These are phyloP conservation scores for Ectobius pallidus DNA, from an alignment of 2,888 invertebrate genomes.

Conservation along the genomic window DNA sequence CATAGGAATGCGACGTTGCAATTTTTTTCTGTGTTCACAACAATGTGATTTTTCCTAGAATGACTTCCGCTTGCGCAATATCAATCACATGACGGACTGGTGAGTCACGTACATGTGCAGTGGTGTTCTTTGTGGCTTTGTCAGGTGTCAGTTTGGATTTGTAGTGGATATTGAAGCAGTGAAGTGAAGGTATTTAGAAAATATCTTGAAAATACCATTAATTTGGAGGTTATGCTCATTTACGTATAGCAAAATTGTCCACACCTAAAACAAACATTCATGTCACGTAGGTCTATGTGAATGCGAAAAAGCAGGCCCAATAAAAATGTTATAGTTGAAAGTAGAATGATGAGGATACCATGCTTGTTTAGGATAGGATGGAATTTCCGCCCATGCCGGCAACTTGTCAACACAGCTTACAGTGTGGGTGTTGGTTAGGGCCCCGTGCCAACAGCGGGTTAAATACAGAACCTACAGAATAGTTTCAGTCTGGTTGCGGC, in stretches of 20 bases:
- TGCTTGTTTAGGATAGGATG: background rate
- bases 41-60: background rate
- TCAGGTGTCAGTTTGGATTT: background rate
- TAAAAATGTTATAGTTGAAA: background rate
- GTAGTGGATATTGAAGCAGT: background rate
- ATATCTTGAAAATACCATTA: background rate
- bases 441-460: background rate
- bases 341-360: background rate
- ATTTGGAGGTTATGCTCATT: background rate
- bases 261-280: background rate
- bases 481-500: conserved; percentile 18
- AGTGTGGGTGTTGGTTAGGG: conserved; percentile 15
- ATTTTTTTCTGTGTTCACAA: background rate
- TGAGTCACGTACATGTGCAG: conserved; percentile 4
- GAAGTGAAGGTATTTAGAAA: background rate
- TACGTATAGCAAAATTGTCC: background rate
- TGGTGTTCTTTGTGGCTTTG: conserved; percentile 12
- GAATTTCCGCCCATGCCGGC: background rate
- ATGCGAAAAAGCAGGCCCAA: background rate
- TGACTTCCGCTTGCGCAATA: conserved; percentile 31
- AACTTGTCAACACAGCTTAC: conserved; percentile 3
- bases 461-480: conserved; percentile 14
- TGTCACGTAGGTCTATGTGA: background rate
- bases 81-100: conserved; percentile 22
- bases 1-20: background rate